Conservation (phyloP, 2,797 vertebrate species). For the Petrocephalus schoutedeni region DNA sequence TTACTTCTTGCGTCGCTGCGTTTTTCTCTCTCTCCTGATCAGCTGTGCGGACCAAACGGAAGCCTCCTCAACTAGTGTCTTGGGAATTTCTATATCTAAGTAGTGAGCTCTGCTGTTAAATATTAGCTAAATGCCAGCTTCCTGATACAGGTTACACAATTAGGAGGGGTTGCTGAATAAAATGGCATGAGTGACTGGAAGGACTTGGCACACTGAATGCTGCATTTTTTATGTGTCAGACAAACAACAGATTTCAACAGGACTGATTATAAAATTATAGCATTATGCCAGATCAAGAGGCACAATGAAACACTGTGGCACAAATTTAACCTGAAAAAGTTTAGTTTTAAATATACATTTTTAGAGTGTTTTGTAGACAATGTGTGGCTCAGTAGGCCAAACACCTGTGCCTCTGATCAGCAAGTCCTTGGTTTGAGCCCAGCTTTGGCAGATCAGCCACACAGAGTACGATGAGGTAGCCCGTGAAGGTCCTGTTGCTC, state of each 20-base stretch:
- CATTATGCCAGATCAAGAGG: neutral
- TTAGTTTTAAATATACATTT: neutral
- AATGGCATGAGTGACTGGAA: neutral
- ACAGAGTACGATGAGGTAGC: too few relatives aligned
- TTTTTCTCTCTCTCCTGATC: conserved; percentile 33
- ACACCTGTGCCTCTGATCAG: too few relatives aligned
- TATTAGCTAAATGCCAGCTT: neutral
- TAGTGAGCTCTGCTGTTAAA: neutral
- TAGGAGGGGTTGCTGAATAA: neutral
- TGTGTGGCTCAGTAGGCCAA: too few relatives aligned
- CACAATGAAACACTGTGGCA: neutral
- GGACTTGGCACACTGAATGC: neutral
- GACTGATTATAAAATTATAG: neutral
- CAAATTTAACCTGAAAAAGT: neutral
- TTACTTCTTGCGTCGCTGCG: conserved; percentile 39
- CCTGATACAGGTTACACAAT: neutral
- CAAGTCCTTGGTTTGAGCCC: too few relatives aligned
- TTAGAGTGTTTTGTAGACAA: neutral
- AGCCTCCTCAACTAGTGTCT: neutral
- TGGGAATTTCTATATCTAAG: neutral
- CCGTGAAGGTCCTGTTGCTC: neutral
- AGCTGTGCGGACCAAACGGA: conserved; percentile 36
- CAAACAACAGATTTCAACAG: neutral
- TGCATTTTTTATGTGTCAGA: neutral
- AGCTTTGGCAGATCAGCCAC: too few relatives aligned